Percentiles rank a stretch among this genome's conserved stretches.
These are phyloP conservation scores for Lophochroa leadbeateri DNA, from an alignment of 2,113 vertebrate genomes.

Conservation along the genomic window DNA sequence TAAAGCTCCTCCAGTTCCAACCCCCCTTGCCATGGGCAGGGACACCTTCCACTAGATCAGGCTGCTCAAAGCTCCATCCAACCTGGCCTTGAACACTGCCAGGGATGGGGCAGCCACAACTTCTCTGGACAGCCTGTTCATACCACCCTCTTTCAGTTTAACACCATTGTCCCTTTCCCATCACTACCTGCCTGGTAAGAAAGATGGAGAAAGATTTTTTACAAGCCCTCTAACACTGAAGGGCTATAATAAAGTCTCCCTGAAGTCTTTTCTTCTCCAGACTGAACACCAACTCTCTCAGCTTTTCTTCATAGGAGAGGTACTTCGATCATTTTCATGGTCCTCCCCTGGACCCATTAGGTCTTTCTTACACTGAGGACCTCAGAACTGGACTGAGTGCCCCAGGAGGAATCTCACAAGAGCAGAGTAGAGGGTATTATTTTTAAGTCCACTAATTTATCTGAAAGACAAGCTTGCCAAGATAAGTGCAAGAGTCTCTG, in stretches of 20 bases:
- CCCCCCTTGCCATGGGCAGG: fast-evolving
- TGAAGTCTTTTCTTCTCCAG: background rate
- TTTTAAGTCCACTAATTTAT: background rate
- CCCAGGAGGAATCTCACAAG: background rate
- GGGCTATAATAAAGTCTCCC: background rate
- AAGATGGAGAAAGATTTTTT: background rate
- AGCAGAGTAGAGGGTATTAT: background rate
- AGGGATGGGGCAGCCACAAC: background rate
- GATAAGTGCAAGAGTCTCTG: background rate
- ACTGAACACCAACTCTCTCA: background rate
- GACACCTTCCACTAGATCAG: background rate
- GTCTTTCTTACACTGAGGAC: background rate
- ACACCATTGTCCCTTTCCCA: background rate
- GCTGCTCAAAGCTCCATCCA: background rate
- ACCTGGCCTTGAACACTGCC: background rate
- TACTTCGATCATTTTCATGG: fast-evolving
- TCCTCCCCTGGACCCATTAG: background rate
- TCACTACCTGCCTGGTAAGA: background rate
- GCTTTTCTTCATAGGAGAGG: background rate
- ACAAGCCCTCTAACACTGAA: background rate
- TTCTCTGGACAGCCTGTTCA: background rate
- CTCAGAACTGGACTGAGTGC: background rate
- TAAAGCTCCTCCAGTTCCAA: background rate
- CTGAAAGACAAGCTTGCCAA: background rate
- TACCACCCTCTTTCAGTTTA: background rate